These are phyloP conservation scores for Camelus dromedarius DNA, from an alignment of 2,113 vertebrate species.

Conservation along the genomic window DNA sequence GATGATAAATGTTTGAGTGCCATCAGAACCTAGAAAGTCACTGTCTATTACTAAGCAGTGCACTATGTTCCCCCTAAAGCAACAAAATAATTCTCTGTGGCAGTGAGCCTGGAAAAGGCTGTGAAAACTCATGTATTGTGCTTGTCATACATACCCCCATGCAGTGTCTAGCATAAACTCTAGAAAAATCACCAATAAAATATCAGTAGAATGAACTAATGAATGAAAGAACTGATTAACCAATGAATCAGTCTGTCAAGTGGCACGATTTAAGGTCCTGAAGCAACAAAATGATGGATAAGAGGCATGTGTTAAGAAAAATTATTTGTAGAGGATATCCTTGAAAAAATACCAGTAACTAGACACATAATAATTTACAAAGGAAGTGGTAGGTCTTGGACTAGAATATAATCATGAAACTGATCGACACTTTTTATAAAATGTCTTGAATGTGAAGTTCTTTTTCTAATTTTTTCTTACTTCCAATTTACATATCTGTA, in stretches of 20 bases:
- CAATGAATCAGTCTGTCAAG: neutral
- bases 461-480: neutral
- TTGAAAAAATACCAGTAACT: neutral
- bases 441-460: neutral
- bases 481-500: slow-evolving; percentile 3
- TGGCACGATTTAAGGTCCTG: neutral
- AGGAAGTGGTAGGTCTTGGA: neutral
- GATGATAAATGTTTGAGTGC: neutral
- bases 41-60: neutral
- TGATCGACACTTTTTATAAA: neutral
- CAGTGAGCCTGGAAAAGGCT: neutral
- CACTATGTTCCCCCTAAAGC: neutral
- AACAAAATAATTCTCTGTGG: neutral
- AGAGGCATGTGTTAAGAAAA: neutral
- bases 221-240: neutral
- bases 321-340: neutral
- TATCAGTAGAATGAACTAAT: neutral
- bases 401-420: neutral
- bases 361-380: neutral
- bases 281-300: neutral
- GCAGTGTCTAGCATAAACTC: neutral
- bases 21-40: neutral
- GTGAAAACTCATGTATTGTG: neutral
- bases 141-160: neutral
- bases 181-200: neutral